Evolutionary conservation across 92 coral and sea anemone species (phyloP).

Genomic region (Plumapathes pennacea): DNA sequence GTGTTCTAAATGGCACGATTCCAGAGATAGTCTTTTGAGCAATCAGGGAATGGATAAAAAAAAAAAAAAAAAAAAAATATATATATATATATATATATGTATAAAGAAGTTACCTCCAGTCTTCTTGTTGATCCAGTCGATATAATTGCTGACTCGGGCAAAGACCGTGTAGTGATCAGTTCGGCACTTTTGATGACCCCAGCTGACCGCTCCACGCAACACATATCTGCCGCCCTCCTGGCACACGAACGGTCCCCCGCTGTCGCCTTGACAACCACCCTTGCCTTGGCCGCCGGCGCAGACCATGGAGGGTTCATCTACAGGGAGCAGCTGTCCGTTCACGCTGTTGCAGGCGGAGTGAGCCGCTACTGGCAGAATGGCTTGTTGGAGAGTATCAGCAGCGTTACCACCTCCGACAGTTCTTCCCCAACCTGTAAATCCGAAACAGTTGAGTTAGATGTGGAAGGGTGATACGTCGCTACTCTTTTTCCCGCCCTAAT

Average conservation of each 20-base stretch:
- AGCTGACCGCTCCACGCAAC: conserved; percentile 62
- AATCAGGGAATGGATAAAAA: too few relatives aligned
- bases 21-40: too few relatives aligned
- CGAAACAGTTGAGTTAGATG: too few relatives aligned
- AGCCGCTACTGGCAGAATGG: conserved; percentile 30
- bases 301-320: conserved; percentile 45
- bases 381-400: conserved; percentile 46
- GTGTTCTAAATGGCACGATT: too few relatives aligned
- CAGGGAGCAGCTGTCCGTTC: conserved; percentile 21
- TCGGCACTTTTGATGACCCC: conserved; percentile 54
- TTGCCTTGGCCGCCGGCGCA: conserved; percentile 61
- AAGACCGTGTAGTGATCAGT: conserved; percentile 68
- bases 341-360: conserved; percentile 14
- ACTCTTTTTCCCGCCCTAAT: too few relatives aligned
- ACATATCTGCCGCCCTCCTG: conserved; percentile 53
- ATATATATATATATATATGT: too few relatives aligned
- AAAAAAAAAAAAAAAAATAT: too few relatives aligned
- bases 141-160: conserved; percentile 58
- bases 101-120: too few relatives aligned
- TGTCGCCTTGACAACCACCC: conserved; percentile 65
- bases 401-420: conserved; percentile 57
- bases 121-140: conserved; percentile 52
- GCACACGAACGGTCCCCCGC: conserved; percentile 75
- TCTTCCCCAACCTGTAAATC: conserved; percentile 53
- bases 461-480: too few relatives aligned